Percentiles rank a stretch among this genome's conserved stretches.
phyloP scores from a whole-genome alignment of 1,140 invertebrate genomes.

The Drosophila saltans region DNA sequence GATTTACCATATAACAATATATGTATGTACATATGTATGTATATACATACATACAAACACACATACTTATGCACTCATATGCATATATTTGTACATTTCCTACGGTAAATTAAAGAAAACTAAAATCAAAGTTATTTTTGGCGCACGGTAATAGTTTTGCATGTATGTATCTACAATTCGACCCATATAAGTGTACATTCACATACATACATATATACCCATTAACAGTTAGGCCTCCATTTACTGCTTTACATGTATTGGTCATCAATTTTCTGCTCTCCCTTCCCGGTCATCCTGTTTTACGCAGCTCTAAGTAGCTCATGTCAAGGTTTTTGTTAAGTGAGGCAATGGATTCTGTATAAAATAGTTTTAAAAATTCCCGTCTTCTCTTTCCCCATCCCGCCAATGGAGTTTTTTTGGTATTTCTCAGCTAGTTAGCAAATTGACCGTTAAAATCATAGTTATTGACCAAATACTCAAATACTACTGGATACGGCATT shows the following conservation, averaged over 20 bases:
- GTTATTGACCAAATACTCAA: not conserved
- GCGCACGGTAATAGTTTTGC: not conserved
- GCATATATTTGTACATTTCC: not conserved
- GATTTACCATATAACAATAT: not conserved
- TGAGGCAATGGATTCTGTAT: too few species aligned
- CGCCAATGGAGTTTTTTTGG: too few species aligned
- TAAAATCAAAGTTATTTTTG: conserved; percentile 7
- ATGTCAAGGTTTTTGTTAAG: not conserved
- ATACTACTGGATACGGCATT: not conserved
- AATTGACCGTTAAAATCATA: conserved; percentile 1
- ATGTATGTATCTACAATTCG: not conserved
- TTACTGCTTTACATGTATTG: not conserved
- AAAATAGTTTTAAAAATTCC: not conserved
- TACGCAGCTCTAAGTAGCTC: not conserved
- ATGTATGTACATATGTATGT: not conserved
- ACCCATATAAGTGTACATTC: not conserved
- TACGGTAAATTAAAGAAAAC: not conserved
- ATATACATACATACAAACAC: not conserved
- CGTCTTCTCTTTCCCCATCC: not conserved
- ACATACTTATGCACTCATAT: not conserved
- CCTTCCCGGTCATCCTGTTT: not conserved
- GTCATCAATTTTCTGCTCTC: not conserved
- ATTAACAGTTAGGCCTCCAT: conserved; percentile 4
- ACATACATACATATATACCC: not conserved
- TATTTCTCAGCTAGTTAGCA: not conserved